These are phyloP conservation scores for Peromyscus attwateri DNA, from an alignment of 2,797 vertebrate genomes.

Conservation along the genomic window DNA sequence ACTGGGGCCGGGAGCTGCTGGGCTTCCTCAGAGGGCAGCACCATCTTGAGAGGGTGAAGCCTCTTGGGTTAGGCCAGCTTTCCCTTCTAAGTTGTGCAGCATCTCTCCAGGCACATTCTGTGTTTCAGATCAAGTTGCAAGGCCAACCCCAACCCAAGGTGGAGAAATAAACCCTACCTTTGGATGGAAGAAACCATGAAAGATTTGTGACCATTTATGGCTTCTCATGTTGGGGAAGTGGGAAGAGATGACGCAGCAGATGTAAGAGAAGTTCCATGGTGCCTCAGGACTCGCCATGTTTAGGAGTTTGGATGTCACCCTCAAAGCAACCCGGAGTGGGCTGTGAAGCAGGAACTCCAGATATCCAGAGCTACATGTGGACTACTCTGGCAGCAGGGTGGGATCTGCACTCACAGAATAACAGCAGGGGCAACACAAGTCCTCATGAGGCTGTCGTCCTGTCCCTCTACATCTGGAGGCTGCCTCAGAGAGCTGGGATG, in stretches of 20 bases:
- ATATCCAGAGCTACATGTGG: rapidly evolving
- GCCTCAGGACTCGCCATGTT: rapidly evolving
- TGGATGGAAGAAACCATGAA: background rate
- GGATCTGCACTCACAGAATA: no score
- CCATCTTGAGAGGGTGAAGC: background rate
- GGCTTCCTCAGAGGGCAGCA: background rate
- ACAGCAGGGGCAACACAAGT: background rate
- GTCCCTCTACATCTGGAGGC: rapidly evolving
- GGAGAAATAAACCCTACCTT: background rate
- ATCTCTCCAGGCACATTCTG: rapidly evolving
- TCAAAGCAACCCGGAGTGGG: background rate
- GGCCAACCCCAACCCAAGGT: background rate
- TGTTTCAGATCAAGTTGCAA: background rate
- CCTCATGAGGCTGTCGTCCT: rapidly evolving
- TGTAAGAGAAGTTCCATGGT: rapidly evolving
- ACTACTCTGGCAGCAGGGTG: background rate
- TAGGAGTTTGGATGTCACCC: background rate
- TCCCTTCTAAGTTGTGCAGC: rapidly evolving
- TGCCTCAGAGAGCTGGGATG: background rate
- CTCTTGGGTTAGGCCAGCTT: background rate
- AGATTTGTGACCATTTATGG: background rate
- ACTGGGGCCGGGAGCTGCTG: background rate
- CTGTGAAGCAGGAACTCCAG: background rate
- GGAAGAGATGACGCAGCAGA: no score
- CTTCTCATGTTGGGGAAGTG: background rate